Evolutionary conservation across 1,140 invertebrate genomes (phyloP), one percentile per base, ranked within the genome.

Genomic region (Drosophila saltans): DNA sequence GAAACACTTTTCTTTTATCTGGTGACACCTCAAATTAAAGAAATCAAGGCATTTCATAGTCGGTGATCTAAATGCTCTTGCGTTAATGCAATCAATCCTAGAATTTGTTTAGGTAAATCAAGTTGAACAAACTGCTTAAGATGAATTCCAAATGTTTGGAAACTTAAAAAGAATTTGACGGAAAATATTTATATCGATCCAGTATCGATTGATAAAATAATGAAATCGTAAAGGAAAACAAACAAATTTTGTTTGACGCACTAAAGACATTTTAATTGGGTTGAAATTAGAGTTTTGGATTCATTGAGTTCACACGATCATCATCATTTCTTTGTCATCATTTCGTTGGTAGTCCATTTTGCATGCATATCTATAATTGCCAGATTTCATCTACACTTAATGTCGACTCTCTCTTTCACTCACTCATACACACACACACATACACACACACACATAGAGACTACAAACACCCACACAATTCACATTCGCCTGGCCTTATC

Each of bases 321-420:
- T 75, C 67, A 75, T 75, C 68, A 36, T 36, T 36, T 36, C 6
- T 36, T 36, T 36, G 75, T 65, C 73, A 62, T 16, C 58, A 30
- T 9, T 41, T 58, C 41, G 45, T 28, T 24, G 59, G 40, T 24
- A 48, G 70, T 41, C 58, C 59, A 75, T 76, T 36, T 69, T 74
- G 63, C 60, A 76, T 56, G 55, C 73, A 76, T 76, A 76, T 76
- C 74, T 76, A 70, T 76, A 76, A 76, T 76, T 76, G 74, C 74
- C 60, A 60, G 73, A 76, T 76, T 74, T 76, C 66, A 66, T 55
- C 72, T 73, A 68, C 62, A 76, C 73, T 76, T 76, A 76, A 76
- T 77, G 73, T 66, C 58, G 70, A 76, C 33, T 10, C 21, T 40
- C 4, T 26, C 7, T 24, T n/a, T 48, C 30, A 10, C 30, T 9